Base-by-base conservation (phyloP, 2,113 vertebrate genomes). In the Tragelaphus imberbis region DNA sequence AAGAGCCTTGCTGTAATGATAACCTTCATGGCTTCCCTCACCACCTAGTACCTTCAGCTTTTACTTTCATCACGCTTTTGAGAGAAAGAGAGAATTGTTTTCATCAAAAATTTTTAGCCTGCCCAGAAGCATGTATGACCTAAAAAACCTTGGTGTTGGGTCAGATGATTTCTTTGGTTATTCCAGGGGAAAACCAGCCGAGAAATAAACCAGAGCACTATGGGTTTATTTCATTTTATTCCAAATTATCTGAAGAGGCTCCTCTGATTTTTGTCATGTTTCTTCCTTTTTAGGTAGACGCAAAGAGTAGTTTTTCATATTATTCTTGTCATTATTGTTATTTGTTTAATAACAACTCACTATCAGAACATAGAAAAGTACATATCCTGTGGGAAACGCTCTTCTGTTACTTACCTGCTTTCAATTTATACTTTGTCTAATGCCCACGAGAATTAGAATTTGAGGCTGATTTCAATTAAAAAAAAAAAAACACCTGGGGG, bases 341-440 rank as follows among this genome's bases (percentile, higher is more conserved):
- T 28, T 40, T 90, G 81, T 82, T 92, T 80, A 84, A 49, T 77
- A 77, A 79, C 51, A 79, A 17, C 19, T 68, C 16, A 51, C 90
- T 75, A 2, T 94, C 71, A 47, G 79, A 94, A 97, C 87, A 40
- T 23, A 91, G 75, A 68, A 44, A 40, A 68, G 25, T 11, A 15
- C 13, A 88, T 87, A 58, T 65, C 77, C 23, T 55, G 9, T 36
- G 55, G 49, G 51, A 79, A 95, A 87, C 49, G 27, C 58, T 44
- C 36, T 87, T 91, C 40, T 90, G 21, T 94, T 81, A 40, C 71
- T 95, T 75, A 49, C 2, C 89, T 97, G 80, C 68, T 95, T 92
- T 40, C 17, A 44, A 61, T 96, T 36, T 82, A 68, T 81, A 33
- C 40, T 80, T 88, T 61, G 49, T 49, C 75, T 61, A 40, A 80